phyloP scores from a whole-genome alignment of 2,888 invertebrate genomes.

The Cryptophagus acutangulus region DNA sequence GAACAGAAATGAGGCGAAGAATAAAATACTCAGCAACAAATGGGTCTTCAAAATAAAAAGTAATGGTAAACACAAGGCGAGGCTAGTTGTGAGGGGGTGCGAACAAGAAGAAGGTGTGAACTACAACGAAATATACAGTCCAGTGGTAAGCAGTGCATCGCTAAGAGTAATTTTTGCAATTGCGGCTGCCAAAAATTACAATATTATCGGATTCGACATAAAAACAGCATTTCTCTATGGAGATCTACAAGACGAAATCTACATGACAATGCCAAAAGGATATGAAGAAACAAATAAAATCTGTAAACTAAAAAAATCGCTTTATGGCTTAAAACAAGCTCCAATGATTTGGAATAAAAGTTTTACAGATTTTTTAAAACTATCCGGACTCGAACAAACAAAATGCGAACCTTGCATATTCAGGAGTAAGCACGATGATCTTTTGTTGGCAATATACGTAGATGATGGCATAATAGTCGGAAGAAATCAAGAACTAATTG shows the following conservation, averaged over 20 bases:
- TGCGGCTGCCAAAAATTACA: not conserved
- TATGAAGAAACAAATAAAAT: slow-evolving; percentile 9
- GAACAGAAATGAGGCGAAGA: slow-evolving; percentile 16
- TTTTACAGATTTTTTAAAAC: slow-evolving; percentile 7
- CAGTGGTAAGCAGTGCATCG: slow-evolving; percentile 12
- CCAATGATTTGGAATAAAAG: slow-evolving; percentile 15
- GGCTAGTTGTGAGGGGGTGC: slow-evolving; percentile 17
- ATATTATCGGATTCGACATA: slow-evolving; percentile 5
- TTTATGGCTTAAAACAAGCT: no score
- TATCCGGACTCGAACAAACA: no score
- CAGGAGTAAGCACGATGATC: no score
- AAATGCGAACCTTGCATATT: no score
- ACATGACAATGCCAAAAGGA: not conserved
- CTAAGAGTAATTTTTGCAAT: slow-evolving; percentile 8
- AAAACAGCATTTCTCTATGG: slow-evolving; percentile 7
- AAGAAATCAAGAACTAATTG: no score
- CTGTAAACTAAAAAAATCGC: slow-evolving; percentile 14
- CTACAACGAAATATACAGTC: slow-evolving; percentile 18
- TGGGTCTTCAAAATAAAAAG: slow-evolving; percentile 18
- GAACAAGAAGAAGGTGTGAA: slow-evolving; percentile 14
- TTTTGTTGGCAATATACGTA: no score
- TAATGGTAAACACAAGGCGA: slow-evolving; percentile 16
- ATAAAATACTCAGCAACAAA: slow-evolving; percentile 14
- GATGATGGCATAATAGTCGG: no score
- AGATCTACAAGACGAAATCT: not conserved